Evolutionary conservation across 2,888 invertebrate genomes (phyloP), one percentile per base, ranked within the genome.

Genomic region (Sussaba pulchella): DNA sequence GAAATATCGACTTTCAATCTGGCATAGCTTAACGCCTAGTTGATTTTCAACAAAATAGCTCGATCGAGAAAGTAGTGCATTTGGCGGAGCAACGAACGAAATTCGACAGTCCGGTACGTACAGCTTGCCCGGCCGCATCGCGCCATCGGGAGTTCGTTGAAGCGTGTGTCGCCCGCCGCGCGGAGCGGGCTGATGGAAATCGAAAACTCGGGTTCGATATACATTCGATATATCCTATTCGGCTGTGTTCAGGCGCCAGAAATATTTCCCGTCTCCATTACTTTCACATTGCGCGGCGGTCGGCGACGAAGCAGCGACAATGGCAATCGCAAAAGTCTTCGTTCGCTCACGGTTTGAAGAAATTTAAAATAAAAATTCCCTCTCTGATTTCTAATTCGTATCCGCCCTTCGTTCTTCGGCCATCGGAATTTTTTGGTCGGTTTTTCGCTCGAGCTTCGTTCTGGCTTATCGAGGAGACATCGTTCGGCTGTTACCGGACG

Each of bases 1-100:
- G 85, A 88, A 87, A 87, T 86, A 88, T 89, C 87, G 88, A 89
- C 86, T 88, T 88, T 88, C 87, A 88, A 89, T 88, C 88, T 82
- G 84, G 83, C 85, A 85, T 87, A 88, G 88, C 86, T 89, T 87
- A 87, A 89, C 89, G 87, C 87, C 85, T 85, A 85, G 85, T 83
- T 87, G 89, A 88, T 89, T 87, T 87, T 85, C 80, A 85, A 87
- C 87, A 85, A 87, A 89, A 89, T 87, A 85, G 85, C 83, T 76
- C 75, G 85, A 78, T 84, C 79, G 83, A 75, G 70, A 45, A 31
- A 79, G 66, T 75, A 61, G 45, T 24, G 74, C 41, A 79, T 50
- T 69, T 66, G 52, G 31, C 57, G 75, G 69, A 63, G 45, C 59
- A 76, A 75, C 69, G 63, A 75, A 67, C 59, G 81, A 78, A 71